phyloP scores from a whole-genome alignment of 2,797 vertebrate species.

The Smutsia temminckii region DNA sequence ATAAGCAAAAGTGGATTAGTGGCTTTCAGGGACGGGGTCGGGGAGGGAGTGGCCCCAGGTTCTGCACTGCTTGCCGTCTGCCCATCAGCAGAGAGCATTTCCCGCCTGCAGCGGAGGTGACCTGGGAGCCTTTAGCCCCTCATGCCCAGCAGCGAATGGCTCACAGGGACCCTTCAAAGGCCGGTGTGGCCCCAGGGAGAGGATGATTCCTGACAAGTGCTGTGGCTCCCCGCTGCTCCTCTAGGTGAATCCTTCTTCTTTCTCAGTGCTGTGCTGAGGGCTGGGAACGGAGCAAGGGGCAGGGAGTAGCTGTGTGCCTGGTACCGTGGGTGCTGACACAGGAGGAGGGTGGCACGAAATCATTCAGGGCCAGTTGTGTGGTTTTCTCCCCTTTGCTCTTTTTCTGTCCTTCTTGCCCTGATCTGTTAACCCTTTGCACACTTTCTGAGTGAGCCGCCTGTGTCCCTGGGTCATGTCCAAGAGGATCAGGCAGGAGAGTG shows the following conservation, averaged over 20 bases:
- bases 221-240: not conserved
- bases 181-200: fast-evolving
- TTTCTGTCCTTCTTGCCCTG: not conserved
- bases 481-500: fast-evolving
- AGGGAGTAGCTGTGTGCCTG: fast-evolving
- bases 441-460: not conserved
- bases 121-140: fast-evolving
- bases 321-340: fast-evolving
- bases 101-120: fast-evolving
- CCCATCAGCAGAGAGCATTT: not conserved
- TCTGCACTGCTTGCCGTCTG: fast-evolving
- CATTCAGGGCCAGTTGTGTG: fast-evolving
- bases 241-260: fast-evolving
- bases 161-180: not conserved
- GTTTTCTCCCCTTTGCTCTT: not conserved
- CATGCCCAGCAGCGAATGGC: fast-evolving
- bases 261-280: not conserved
- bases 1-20: fast-evolving
- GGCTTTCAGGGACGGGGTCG: not conserved
- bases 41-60: fast-evolving
- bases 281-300: not conserved
- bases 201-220: not conserved
- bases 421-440: fast-evolving
- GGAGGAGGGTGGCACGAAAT: fast-evolving
- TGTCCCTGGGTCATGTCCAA: fast-evolving